Base-by-base conservation (phyloP, 2,797 vertebrate genomes). In the Chelidonichthys spinosus region DNA sequence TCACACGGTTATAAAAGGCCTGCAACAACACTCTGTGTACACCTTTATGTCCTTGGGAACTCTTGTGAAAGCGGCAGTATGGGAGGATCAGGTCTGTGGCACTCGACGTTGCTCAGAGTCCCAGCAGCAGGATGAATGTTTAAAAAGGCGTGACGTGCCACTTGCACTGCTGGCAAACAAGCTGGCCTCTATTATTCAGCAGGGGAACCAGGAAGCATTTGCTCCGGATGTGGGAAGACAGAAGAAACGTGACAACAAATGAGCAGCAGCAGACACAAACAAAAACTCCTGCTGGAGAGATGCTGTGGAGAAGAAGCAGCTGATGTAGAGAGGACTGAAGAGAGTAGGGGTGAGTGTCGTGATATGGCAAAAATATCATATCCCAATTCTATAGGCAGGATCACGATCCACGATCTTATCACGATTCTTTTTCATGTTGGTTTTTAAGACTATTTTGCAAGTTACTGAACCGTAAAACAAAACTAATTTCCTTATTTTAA, bases 101-200 rank as follows among this genome's bases (percentile, higher is more conserved):
- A 46, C 56, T 62, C 40, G 7, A 14, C 69, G 17, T 58, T 4
- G 58, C 73, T 70, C 75, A 36, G 43, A 66, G 69, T 76, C 79
- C 59, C 71, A 66, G 18, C 58, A 61, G 73, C 56, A 43, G 56
- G 65, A 82, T 79, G 62, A 84, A 87, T 87, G 69, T 85, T 88
- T 89, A 79, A 87, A 17, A 73, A 84, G 72, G 63, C 67, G 71
- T 58, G 75, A 73, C 39, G 13, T 65, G 80, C 63, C 78, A 60
- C 75, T 84, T 83, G 64, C 43, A 63, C 72, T 79, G 72, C 63
- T 9, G 80, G 80, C 78, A 83, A 81, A 88, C 82, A 84, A 82
- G 53, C 69, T 0, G 61, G 72, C 46, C 68, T 87, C 63, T 70
- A 83, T 85, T 77, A 87, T 87, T 90, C 69, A 85, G 62, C 70